These are phyloP conservation scores for Chaetorhynchus papuensis DNA, from an alignment of 2,113 vertebrate genomes.

Conservation along the genomic window DNA sequence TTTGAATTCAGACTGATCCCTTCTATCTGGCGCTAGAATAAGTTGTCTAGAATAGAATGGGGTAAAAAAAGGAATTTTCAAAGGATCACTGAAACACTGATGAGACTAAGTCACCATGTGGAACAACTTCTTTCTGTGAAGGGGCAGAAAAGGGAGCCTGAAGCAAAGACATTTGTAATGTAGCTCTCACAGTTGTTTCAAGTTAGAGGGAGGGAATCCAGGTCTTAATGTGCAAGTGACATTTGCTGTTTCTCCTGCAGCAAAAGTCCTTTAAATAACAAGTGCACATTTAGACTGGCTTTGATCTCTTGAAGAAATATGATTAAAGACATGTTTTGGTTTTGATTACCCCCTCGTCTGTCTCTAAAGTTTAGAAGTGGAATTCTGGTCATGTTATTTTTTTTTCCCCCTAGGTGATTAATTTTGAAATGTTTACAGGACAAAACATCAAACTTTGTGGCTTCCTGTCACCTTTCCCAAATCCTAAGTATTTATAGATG, in stretches of 20 bases:
- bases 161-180: background rate
- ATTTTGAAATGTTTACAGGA: background rate
- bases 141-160: background rate
- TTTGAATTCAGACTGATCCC: background rate
- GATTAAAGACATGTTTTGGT: background rate
- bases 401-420: background rate
- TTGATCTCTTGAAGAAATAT: background rate
- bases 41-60: background rate
- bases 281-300: background rate
- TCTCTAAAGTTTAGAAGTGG: background rate
- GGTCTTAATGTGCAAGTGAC: background rate
- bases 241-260: background rate
- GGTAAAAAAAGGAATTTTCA: background rate
- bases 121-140: background rate
- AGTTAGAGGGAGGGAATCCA: background rate
- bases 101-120: background rate
- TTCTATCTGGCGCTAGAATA: background rate
- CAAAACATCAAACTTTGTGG: background rate
- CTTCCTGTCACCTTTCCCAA: background rate
- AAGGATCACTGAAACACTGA: background rate
- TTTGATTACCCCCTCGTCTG: background rate
- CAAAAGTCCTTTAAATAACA: constrained; percentile 6
- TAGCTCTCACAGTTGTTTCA: background rate
- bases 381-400: background rate
- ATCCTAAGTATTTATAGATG: background rate